A percentile compares a stretch with the other conserved stretches of the same genome.
These are phyloP conservation scores for Coccyzus lansbergi DNA, from an alignment of 2,797 vertebrate species.

Conservation along the genomic window DNA sequence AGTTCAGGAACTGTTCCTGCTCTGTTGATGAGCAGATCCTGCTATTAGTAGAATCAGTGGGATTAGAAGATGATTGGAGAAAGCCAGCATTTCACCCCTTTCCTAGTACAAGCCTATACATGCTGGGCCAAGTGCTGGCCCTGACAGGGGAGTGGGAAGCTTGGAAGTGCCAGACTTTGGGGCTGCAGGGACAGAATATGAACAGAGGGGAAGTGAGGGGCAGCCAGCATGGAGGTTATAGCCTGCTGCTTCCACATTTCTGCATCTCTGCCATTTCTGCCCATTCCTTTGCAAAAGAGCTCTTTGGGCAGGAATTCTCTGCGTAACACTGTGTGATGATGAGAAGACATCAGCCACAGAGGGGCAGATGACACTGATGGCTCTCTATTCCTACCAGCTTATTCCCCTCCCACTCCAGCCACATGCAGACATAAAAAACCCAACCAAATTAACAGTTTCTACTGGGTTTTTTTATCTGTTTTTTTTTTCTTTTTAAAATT, in stretches of 20 bases:
- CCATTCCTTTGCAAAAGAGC: not conserved
- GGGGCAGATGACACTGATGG: not conserved
- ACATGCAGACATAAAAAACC: not conserved
- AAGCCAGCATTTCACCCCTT: not conserved
- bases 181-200: not conserved
- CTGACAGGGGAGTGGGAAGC: rapidly evolving
- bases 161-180: not conserved
- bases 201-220: not conserved
- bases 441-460: not conserved
- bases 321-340: too few relatives aligned
- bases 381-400: not conserved
- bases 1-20: not conserved
- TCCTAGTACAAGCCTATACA: not conserved
- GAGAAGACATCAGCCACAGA: not conserved
- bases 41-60: not conserved
- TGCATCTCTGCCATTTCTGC: not conserved
- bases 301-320: not conserved
- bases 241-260: not conserved
- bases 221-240: not conserved
- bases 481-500: not conserved
- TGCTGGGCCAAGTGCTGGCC: not conserved
- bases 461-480: rapidly evolving
- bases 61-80: not conserved
- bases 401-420: too few relatives aligned
- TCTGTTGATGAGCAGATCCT: not conserved